Evolutionary conservation across 2,113 vertebrate genomes (phyloP), one percentile per base, ranked within the genome.

Genomic region (Romanogobio albipinnatus): DNA sequence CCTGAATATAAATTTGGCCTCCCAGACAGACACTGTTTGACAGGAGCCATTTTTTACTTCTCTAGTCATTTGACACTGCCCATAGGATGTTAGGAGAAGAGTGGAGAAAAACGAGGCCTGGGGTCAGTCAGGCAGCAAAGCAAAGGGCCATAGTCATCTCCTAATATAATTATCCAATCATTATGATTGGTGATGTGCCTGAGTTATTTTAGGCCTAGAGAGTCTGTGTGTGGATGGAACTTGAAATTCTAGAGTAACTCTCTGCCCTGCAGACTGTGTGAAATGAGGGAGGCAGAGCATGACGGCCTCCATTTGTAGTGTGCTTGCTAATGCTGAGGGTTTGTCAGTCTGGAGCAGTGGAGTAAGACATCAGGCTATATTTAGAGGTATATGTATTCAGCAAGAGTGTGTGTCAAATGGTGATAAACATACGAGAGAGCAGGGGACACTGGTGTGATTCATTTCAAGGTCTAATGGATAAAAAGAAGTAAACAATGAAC

Each of bases 81-180:
- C 64, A 77, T 39, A 84, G 85, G 85, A 82, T 76, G 79, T 76
- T 49, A 39, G 74, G 45, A 17, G 22, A 39, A 73, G 56, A 70
- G 49, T 73, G 78, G 29, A 47, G 58, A 76, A 66, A 22, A 47
- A 39, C 11, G 58, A 53, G 62, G 83, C 58, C 58, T 75, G 74
- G 5, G 73, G 73, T 64, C 58, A 76, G 17, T 62, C 39, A 76
- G 58, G 43, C 43, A 33, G 83, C 36, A 49, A 66, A 26, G 74
- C 43, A 81, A 73, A 76, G 59, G 74, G 26, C 49, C 15, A 59
- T 76, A 58, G 74, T 76, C 85, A 70, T 86, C 39, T 86, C 71
- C 81, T 64, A 47, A 77, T 61, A 79, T 76, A 82, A 86, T 86
- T 83, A 86, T 79, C 81, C 53, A 83, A 71, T 79, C 81, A 83